Conservation (phyloP, 2,797 vertebrate genomes). For the Rhinatrema bivittatum region DNA sequence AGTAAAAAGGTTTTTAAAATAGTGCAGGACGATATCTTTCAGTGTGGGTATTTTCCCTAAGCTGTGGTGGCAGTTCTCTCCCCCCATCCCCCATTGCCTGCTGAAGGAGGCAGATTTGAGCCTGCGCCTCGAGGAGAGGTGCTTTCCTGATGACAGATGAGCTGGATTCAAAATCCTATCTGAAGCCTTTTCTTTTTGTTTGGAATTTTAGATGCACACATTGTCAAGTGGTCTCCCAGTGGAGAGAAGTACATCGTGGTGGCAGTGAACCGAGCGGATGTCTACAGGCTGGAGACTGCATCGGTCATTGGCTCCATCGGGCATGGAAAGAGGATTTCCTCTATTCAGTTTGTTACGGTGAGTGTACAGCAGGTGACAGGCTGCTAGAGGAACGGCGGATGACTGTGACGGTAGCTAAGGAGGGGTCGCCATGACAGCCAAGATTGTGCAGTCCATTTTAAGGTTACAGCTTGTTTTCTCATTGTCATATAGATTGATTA, state of each 20-base stretch:
- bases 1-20: no score
- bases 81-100: no score
- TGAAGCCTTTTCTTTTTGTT: background rate
- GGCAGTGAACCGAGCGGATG: slow-evolving; percentile 60
- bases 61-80: no score
- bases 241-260: slow-evolving; percentile 78
- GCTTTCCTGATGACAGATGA: background rate
- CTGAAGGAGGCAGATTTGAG: background rate
- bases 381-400: no score
- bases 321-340: slow-evolving; percentile 77
- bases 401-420: no score
- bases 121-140: no score
- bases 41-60: no score
- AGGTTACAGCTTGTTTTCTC: no score
- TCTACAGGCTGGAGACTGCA: slow-evolving; percentile 81
- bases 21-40: no score
- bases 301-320: slow-evolving; percentile 65
- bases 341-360: slow-evolving; percentile 79
- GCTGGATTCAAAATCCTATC: background rate
- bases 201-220: slow-evolving; percentile 71
- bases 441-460: background rate
- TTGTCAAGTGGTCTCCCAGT: slow-evolving; percentile 85
- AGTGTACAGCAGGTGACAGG: slow-evolving; percentile 30
- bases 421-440: background rate
- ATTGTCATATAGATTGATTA: no score